Conservation (phyloP, 37 sponge, comb jelly and placozoan genomes). For the Cliona cf. orientalis region DNA sequence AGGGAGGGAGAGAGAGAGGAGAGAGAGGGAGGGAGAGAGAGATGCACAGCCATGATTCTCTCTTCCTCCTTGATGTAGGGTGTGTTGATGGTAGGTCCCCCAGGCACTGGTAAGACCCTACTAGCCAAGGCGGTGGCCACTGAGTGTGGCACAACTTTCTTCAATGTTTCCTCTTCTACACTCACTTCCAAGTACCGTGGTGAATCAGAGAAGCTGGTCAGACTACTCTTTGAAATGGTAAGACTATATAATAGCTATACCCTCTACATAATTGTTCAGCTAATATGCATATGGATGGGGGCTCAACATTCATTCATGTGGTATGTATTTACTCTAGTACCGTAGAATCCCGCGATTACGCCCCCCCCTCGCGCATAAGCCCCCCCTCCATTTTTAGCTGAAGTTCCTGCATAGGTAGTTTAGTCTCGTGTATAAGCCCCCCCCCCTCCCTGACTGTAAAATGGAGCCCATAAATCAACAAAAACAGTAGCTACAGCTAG, state of each 20-base stretch:
- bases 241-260: neutral
- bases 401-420: no score
- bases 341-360: no score
- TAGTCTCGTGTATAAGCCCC: no score
- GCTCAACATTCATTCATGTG: neutral
- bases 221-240: constrained; percentile 96
- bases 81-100: constrained; percentile 96
- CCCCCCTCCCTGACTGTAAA: no score
- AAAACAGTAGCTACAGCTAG: no score
- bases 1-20: no score
- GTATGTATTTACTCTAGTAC: no score
- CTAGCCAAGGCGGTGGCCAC: constrained; percentile 99
- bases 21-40: no score
- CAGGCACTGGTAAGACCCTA: constrained; percentile 98
- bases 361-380: no score
- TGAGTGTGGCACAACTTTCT: constrained; percentile 98
- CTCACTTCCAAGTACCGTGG: constrained; percentile 96
- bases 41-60: neutral
- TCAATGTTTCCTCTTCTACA: constrained; percentile 95
- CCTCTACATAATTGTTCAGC: neutral
- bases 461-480: no score
- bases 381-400: no score
- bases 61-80: constrained; percentile 45
- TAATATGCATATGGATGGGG: neutral
- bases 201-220: constrained; percentile 96